Conservation (phyloP, 2,113 vertebrate genomes). For the Forbesichthys papilliferus region DNA sequence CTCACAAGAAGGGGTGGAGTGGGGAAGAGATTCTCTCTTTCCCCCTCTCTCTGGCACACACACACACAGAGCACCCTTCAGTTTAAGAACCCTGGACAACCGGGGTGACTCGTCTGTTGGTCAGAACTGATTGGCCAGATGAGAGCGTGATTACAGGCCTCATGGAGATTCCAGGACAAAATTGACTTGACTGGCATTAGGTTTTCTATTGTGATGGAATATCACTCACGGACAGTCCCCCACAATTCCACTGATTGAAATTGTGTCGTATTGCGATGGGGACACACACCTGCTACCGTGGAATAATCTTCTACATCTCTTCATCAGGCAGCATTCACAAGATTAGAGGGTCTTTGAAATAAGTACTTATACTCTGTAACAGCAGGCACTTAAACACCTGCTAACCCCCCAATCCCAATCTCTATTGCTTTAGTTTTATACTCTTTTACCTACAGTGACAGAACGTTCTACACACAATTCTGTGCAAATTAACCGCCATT, state of each 20-base stretch:
- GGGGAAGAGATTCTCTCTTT: too few relatives aligned
- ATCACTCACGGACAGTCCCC: not conserved
- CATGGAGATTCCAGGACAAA: not conserved
- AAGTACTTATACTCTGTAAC: too few relatives aligned
- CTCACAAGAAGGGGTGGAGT: too few relatives aligned
- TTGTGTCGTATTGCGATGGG: not conserved
- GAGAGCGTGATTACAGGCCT: not conserved
- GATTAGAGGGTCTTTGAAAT: too few relatives aligned
- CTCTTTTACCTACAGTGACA: not conserved
- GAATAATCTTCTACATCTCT: too few relatives aligned
- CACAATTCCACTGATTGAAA: not conserved
- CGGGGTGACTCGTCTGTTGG: not conserved
- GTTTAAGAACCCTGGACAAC: not conserved
- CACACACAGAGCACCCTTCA: not conserved
- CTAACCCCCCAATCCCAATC: not conserved
- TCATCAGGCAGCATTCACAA: too few relatives aligned
- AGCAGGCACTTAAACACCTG: not conserved
- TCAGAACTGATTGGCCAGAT: not conserved
- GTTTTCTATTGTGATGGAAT: not conserved
- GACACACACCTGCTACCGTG: too few relatives aligned
- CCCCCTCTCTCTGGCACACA: too few relatives aligned
- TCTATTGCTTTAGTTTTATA: not conserved
- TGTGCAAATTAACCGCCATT: too few relatives aligned
- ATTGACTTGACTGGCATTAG: not conserved
- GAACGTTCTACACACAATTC: too few relatives aligned